Conservation (phyloP, 2,113 vertebrate species). For the Chlorocebus sabaeus region DNA sequence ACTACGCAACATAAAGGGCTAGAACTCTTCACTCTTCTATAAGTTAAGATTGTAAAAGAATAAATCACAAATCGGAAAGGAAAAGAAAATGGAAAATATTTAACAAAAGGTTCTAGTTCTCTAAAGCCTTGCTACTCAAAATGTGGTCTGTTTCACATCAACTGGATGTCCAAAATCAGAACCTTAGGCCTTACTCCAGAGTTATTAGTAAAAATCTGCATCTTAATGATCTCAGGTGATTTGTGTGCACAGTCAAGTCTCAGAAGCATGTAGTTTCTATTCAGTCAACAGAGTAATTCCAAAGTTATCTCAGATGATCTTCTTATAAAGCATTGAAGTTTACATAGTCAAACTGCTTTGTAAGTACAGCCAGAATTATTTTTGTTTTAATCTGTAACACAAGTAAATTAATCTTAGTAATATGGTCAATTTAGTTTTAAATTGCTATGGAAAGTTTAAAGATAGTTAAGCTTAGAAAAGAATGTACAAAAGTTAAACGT, state of each 20-base stretch:
- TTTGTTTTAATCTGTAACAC: background rate
- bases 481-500: background rate
- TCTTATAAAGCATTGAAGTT: background rate
- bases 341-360: constrained; percentile 12
- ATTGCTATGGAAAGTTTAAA: background rate
- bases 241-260: background rate
- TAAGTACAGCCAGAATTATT: background rate
- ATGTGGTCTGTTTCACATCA: background rate
- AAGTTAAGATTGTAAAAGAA: background rate
- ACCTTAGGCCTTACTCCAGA: background rate
- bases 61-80: background rate
- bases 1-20: background rate
- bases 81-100: background rate
- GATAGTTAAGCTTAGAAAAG: background rate
- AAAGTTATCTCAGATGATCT: background rate
- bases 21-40: background rate
- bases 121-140: background rate
- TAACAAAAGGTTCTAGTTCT: background rate
- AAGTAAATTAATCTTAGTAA: background rate
- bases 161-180: background rate
- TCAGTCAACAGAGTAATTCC: background rate
- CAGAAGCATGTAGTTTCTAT: background rate
- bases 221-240: background rate
- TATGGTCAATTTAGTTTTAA: constrained; percentile 17
- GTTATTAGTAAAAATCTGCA: background rate